Evolutionary conservation across 2,113 vertebrate species (phyloP), one percentile per base, ranked within the genome.

Genomic region (Irena cyanogastra): DNA sequence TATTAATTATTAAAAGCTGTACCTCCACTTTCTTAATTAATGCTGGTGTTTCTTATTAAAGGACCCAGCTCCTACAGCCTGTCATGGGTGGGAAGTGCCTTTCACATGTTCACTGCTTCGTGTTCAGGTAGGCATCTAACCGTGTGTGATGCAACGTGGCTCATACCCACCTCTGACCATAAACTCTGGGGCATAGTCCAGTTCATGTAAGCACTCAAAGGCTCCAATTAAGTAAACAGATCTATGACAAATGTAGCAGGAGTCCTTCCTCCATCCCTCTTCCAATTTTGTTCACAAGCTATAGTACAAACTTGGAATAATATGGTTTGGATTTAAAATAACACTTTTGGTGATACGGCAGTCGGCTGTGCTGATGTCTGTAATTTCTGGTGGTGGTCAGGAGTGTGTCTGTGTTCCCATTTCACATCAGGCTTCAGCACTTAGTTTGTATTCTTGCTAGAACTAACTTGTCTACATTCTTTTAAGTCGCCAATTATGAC

Each of bases 1-100:
- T 75, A 26, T 96, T 85, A 93, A 96, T 79, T 91, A 94, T 95
- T 96, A 82, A 97, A 89, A 87, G 53, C 15, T 44, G 12, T 71
- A 30, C 39, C 39, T 89, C 33, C 22, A 12, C 53, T 92, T 93
- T 65, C 82, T 82, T 91, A 95, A 93, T 89, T 91, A 95, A 87
- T 77, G 26, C 16, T 80, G 54, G 4, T 79, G 47, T 87, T 94
- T 69, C 39, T 35, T 54, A 33, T 41, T 57, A 59, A 84, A 68
- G 44, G 11, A 76, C 12, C 4, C 30, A 50, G 30, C 16, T 93
- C 28, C 37, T 65, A 15, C 23, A 85, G 49, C 52, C 24, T 30
- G 52, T 33, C 4, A 1, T 45, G 63, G 4, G 8, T 77, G 28
- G 23, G 54, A 79, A 79, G 35, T 41, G 14, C 26, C 37, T 86